Percentiles rank a stretch among this genome's conserved stretches.
These are phyloP conservation scores for Vidua chalybeata DNA, from an alignment of 2,113 vertebrate genomes.

Conservation along the genomic window DNA sequence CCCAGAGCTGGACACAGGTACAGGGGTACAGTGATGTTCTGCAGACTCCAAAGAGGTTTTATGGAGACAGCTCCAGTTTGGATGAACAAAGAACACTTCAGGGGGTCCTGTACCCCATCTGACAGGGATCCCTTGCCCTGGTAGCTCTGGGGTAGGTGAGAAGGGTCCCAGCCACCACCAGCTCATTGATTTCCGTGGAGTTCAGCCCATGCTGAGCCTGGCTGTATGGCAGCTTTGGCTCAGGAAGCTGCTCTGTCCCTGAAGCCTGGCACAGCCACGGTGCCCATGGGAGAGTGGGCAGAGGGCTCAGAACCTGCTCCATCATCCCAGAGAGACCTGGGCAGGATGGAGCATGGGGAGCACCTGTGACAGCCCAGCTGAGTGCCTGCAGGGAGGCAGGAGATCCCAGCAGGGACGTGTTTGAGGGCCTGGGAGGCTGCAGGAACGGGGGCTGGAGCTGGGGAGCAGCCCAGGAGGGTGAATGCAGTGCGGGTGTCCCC, in stretches of 20 bases:
- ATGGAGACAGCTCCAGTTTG: background rate
- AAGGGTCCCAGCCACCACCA: background rate
- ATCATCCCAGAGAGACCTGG: background rate
- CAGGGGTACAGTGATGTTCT: rapidly evolving
- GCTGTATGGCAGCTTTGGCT: background rate
- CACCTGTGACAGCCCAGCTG: background rate
- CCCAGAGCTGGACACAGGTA: background rate
- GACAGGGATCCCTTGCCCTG: background rate
- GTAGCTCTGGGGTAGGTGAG: background rate
- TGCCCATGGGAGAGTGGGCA: rapidly evolving
- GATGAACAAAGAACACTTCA: background rate
- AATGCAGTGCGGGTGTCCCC: rapidly evolving
- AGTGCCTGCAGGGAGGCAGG: rapidly evolving
- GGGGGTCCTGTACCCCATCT: background rate
- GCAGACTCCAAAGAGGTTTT: background rate
- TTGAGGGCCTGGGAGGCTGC: rapidly evolving
- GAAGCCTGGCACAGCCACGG: rapidly evolving
- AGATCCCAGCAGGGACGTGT: rapidly evolving
- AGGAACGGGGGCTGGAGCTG: background rate
- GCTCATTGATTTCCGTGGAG: rapidly evolving
- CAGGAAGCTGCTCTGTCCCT: background rate
- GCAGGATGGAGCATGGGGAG: background rate
- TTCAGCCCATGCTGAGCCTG: background rate
- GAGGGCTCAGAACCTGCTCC: background rate
- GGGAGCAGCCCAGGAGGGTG: background rate